Evolutionary conservation across 1,140 invertebrate genomes (phyloP), one percentile per base, ranked within the genome.

Genomic region (Gonioctena quinquepunctata): DNA sequence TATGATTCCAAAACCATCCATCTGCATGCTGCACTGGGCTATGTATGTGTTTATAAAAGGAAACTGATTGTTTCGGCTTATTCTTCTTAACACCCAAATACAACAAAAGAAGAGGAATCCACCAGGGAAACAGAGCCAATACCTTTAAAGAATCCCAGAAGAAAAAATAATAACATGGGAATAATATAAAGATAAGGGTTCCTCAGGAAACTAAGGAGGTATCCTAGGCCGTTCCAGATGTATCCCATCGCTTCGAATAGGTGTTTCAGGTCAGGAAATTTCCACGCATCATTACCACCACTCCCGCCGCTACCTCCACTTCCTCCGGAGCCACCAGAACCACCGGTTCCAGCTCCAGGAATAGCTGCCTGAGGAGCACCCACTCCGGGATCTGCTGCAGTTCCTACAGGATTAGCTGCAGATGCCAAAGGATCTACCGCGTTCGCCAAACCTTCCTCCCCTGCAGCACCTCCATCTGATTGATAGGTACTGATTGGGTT

Each of bases 1-100:
- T 57, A 25, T 80, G 76, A 68, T 83, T 80, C 79, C 80, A 83
- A 69, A 77, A 83, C 81, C 81, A 83, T 6, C 79, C 80, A 60
- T 82, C 75, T 11, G 66, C 66, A 73, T 83, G 80, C 56, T 80
- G 76, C 5, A 82, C 66, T 6, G 79, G 76, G 65, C 78, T 80
- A 70, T 81, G 79, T 0, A 77, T 61, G 63, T 83, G 80, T 16
- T 83, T 79, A 61, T 82, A 77, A 63, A 79, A 74, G 50, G 70
- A 49, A 28, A 80, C 64, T 6, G 75, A 42, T 3, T 63, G 70
- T 27, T 79, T 77, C 8, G 73, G 73, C 67, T 79, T 76, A 2
- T 77, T 68, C 18, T 50, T 70, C 21, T 72, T 77, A 7, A 71
- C 71, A 16, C 70, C 71, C 11, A 78, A 73, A 42, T 75, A 77